phyloP scores from a whole-genome alignment of 1,140 invertebrate species.

The Pomphorhynchus laevis region DNA sequence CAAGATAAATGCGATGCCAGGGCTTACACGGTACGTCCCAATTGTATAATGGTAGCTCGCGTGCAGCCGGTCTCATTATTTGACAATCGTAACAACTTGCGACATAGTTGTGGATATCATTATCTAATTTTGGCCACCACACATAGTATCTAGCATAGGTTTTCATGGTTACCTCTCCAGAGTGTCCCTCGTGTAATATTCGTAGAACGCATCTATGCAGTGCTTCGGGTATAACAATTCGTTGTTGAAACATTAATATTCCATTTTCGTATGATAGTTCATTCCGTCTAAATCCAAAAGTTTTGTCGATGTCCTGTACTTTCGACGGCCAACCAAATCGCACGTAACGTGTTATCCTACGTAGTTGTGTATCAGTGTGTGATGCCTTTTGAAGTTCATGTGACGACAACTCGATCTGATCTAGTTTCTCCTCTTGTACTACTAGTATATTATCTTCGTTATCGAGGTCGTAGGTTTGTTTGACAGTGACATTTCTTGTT shows the following conservation, averaged over 20 bases:
- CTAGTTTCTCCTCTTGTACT: no score
- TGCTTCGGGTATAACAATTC: conserved; percentile 14
- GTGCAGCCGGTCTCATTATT: conserved; percentile 11
- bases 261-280: background rate
- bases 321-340: background rate
- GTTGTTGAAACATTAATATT: background rate
- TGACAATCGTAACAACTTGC: conserved; percentile 13
- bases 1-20: conserved; percentile 22
- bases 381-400: background rate
- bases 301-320: background rate
- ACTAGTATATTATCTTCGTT: background rate
- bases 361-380: no score
- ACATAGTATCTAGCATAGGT: conserved; percentile 16
- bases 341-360: no score
- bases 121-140: conserved; percentile 21
- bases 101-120: conserved; percentile 19
- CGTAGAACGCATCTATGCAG: conserved; percentile 13
- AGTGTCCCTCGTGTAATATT: conserved; percentile 18
- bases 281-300: background rate
- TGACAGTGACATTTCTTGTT: background rate
- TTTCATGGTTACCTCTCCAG: conserved; percentile 21
- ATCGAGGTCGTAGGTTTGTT: background rate
- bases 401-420: background rate
- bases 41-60: conserved; percentile 10
- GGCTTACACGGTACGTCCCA: conserved; percentile 17